Evolutionary conservation across 2,113 vertebrate genomes (phyloP), one percentile per base, ranked within the genome.

Genomic region (Takifugu flavidus): DNA sequence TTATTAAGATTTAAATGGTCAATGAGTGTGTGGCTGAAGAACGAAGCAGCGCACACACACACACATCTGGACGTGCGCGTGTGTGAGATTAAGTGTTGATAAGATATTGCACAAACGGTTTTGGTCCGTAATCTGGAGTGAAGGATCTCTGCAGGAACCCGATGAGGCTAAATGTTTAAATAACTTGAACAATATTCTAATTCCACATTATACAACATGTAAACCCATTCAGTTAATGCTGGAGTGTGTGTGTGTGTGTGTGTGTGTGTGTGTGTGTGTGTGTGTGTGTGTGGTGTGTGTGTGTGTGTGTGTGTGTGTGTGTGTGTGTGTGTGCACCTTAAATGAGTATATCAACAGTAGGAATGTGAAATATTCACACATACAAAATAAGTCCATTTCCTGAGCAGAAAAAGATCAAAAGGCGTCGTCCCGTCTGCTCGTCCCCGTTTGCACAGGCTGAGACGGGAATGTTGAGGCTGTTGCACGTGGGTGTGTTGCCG

Each of bases 211-310:
- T 60, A 52, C 34, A 75, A n/a, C 5, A 69, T 59, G 1, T 14
- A 15, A 39, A 39, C 34, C 5, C 11, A 39, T 39, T 39, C 34
- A 39, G 34, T 2, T 58, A 73, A 53, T 59, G 8, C 25, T 79
- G 87, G 87, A 85, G 85, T 85, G 82, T 59, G 8, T 65, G 34
- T 61, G 56, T 5, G 39, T 64, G 85, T 83, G 34, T 59, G 56
- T 4, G 34, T 59, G 56, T 4, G 85, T 84, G 82, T 59, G 8
- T 65, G 34, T 61, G 56, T 5, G 39, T 64, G 85, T 83, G 78
- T 62, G 11, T 63, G 34, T 59, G 56, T 4, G 20, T n/a, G n/a
- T n/a, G n/a, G n/a, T n/a, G n/a, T n/a, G n/a, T n/a, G 78, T 62
- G 11, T 63, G 34, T 59, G 56, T 4, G 34, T 59, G 56, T 4